A percentile compares a stretch with the other conserved stretches of the same genome.
Conservation (phyloP, 2,888 invertebrate species). For the Formica aserva region DNA sequence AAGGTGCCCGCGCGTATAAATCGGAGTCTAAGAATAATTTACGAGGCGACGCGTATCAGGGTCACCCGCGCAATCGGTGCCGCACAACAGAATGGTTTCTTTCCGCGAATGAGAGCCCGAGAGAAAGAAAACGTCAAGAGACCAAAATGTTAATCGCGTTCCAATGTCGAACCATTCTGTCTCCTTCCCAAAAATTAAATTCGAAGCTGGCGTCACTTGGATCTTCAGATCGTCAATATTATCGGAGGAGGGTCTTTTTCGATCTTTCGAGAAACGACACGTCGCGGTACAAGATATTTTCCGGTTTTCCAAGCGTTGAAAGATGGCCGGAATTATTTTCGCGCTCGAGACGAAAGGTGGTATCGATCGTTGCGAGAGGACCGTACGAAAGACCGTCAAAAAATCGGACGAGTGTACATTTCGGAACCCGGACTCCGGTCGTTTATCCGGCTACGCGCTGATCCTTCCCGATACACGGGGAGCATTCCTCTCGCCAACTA, state of each 20-base stretch:
- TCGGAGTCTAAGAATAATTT: slow-evolving; percentile 22
- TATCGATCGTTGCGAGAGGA: slow-evolving; percentile 48
- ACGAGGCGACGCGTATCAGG: slow-evolving; percentile 18
- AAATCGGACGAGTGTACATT: slow-evolving; percentile 10
- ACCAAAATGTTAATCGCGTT: neutral
- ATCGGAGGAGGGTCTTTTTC: neutral
- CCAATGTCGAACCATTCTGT: too few relatives aligned
- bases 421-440: slow-evolving; percentile 34
- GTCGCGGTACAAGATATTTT: neutral
- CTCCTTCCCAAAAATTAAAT: neutral
- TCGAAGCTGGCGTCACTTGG: neutral
- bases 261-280: neutral
- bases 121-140: neutral
- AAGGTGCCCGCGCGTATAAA: slow-evolving; percentile 7
- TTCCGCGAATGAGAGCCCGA: neutral
- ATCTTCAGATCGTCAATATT: neutral
- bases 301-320: slow-evolving; percentile 33
- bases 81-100: neutral
- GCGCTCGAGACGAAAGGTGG: slow-evolving; percentile 30
- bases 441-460: slow-evolving; percentile 60
- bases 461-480: slow-evolving; percentile 57
- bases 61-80: neutral
- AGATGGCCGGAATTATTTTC: slow-evolving; percentile 53
- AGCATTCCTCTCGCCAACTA: slow-evolving; percentile 65
- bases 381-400: neutral